Conservation (phyloP, 2,797 vertebrate genomes). For the Rhinophrynus dorsalis region DNA sequence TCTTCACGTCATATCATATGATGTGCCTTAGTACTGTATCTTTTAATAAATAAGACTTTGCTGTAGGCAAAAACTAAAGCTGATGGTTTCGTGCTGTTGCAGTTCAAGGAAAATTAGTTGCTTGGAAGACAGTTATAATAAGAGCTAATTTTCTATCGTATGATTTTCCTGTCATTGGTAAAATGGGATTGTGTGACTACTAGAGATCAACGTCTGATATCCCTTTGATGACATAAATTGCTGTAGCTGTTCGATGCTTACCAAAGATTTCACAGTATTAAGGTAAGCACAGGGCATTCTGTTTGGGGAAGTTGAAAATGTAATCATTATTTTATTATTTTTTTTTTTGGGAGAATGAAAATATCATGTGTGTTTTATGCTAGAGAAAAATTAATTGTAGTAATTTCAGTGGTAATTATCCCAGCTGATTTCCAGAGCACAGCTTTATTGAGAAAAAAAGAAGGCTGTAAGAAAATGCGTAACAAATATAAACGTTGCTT, state of each 20-base stretch:
- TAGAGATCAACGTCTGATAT: background rate
- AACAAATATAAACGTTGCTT: too few relatives aligned
- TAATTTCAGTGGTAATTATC: constrained; percentile 25
- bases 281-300: constrained; percentile 23
- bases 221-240: constrained; percentile 10
- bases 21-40: constrained; percentile 17
- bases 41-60: constrained; percentile 18
- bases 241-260: background rate
- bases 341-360: background rate
- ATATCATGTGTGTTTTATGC: background rate
- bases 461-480: too few relatives aligned
- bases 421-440: background rate
- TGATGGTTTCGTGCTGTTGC: constrained; percentile 10
- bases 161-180: constrained; percentile 11
- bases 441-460: constrained; percentile 29
- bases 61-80: constrained; percentile 26
- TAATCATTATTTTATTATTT: background rate
- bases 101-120: constrained; percentile 31
- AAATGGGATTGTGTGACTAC: background rate
- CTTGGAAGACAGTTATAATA: constrained; percentile 14
- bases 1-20: constrained; percentile 29
- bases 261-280: background rate
- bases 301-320: background rate
- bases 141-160: constrained; percentile 20
- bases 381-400: constrained; percentile 6